Conservation (phyloP, 2,113 vertebrate species). For the Pollimyrus isidori region DNA sequence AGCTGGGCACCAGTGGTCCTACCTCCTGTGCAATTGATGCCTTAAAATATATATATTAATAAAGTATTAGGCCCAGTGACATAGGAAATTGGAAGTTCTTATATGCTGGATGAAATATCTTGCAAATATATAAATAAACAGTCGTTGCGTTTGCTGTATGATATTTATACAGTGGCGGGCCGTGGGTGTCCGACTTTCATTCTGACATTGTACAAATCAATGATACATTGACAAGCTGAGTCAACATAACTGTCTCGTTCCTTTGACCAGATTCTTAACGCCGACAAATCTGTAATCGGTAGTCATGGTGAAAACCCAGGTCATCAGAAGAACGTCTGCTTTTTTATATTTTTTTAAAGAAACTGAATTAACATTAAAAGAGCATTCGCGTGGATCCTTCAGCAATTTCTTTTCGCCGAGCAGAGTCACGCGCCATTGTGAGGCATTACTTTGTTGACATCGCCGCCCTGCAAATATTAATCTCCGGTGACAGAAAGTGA, state of each 20-base stretch:
- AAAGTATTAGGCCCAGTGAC: neutral
- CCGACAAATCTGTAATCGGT: neutral
- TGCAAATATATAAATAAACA: neutral
- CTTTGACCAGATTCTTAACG: neutral
- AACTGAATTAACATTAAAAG: neutral
- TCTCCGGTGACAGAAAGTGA: neutral
- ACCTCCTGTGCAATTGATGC: neutral
- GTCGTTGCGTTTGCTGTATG: neutral
- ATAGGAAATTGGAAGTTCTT: neutral
- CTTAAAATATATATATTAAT: neutral
- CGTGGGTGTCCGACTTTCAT: neutral
- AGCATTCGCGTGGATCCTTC: neutral
- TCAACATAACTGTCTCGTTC: neutral
- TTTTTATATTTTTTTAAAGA: neutral
- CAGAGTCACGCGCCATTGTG: neutral
- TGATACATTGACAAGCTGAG: neutral
- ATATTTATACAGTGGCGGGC: neutral
- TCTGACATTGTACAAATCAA: constrained; percentile 1
- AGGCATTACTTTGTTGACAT: constrained; percentile 1
- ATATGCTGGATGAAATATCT: neutral
- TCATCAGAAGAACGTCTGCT: neutral
- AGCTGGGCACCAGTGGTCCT: neutral
- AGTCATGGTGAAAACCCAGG: neutral
- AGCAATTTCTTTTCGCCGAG: neutral
- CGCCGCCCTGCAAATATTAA: neutral